Percentiles rank a stretch among this genome's conserved stretches.
These are phyloP conservation scores for Liasis olivaceus DNA, from an alignment of 2,797 vertebrate species.

Conservation along the genomic window DNA sequence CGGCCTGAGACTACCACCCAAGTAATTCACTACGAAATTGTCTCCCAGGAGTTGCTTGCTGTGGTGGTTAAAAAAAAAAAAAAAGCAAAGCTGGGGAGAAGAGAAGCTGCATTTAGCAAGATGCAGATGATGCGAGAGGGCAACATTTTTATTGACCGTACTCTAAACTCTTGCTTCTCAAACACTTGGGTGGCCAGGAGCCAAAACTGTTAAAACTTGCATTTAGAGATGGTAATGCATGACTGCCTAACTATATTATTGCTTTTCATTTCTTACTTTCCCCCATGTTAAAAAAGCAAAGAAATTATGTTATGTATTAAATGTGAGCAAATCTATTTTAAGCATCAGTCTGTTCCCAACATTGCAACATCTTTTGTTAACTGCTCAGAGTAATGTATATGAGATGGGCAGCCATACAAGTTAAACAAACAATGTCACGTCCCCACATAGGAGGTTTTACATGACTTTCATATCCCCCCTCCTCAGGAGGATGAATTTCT, in stretches of 20 bases:
- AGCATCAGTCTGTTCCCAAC: neutral
- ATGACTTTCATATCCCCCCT: neutral
- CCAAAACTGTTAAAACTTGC: conserved; percentile 37
- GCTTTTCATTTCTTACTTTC: neutral
- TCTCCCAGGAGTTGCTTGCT: neutral
- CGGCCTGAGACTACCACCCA: neutral
- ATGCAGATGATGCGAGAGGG: neutral
- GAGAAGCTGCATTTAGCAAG: neutral
- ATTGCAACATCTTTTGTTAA: neutral
- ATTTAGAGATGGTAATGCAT: conserved; percentile 46
- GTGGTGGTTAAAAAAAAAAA: neutral
- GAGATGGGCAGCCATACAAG: neutral
- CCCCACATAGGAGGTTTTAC: neutral
- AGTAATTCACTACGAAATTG: neutral
- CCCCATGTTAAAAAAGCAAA: neutral
- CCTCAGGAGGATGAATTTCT: neutral
- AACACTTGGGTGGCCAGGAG: conserved; percentile 53
- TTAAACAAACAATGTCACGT: neutral
- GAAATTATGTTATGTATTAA: neutral
- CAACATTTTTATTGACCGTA: conserved; percentile 46
- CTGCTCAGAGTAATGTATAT: neutral
- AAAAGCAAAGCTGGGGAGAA: neutral
- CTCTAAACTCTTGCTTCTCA: conserved; percentile 56
- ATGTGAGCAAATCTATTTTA: neutral
- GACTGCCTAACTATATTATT: neutral